Base-by-base conservation (phyloP, 2,888 invertebrate genomes). In the Spialia ferax region DNA sequence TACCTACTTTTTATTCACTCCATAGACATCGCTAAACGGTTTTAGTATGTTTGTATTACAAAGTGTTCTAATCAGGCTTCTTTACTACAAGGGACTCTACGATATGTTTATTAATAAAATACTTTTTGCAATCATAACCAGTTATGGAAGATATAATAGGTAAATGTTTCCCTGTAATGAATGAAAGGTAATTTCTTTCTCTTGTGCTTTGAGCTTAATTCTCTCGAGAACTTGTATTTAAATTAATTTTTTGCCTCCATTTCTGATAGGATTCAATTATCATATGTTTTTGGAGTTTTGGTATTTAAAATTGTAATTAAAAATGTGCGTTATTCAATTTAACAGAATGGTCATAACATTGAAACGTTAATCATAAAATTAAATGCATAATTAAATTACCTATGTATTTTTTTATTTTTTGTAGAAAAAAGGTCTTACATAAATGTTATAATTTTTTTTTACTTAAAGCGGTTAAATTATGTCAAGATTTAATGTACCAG, bases 171-270 rank as follows among this genome's bases (percentile, higher is more conserved):
- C 32, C 11, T 35, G 7, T 38, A 38, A 38, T 7, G 38, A 38
- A n/a, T 8, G 38, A 38, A 38, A 38, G 38, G n/a, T 38, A n/a
- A n/a, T 38, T n/a, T 38, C n/a, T 38, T n/a, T 38, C n/a, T 38
- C 38, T 38, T 38, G 3, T 2, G n/a, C 8, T 38, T n/a, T n/a
- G n/a, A 15, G 6, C n/a, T 38, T n/a, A 35, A 38, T 38, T 38
- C n/a, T 38, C n/a, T 38, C n/a, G 38, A n/a, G 38, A 5, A 38
- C 10, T 35, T 35, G 5, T n/a, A 6, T 38, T 38, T 38, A 5
- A n/a, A 11, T 1, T 38, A 1, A 35, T 35, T n/a, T 38, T 38
- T 38, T 38, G n/a, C 8, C n/a, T 38, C n/a, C n/a, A n/a, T n/a
- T 13, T n/a, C 38, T n/a, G 5, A 5, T 8, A 32, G 0, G 10